Conservation (phyloP, 2,113 vertebrate species). For the Rhipidura dahli region DNA sequence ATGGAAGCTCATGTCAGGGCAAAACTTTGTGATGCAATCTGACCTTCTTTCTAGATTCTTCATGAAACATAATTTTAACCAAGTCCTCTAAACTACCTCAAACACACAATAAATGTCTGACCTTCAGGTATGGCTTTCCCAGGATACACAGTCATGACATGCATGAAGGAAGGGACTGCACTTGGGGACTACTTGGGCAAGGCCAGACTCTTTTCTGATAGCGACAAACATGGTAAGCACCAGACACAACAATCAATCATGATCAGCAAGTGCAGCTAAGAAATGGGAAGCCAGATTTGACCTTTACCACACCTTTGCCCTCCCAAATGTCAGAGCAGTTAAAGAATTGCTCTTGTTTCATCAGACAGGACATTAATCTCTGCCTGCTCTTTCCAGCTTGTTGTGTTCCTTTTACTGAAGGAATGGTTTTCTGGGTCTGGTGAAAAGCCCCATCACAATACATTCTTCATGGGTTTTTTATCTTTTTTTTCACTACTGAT, state of each 20-base stretch:
- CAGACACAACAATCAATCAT: background rate
- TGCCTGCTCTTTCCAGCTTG: background rate
- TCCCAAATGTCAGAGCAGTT: conserved; percentile 6
- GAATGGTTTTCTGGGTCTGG: background rate
- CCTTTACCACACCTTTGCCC: background rate
- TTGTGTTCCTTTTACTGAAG: background rate
- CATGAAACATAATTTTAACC: background rate
- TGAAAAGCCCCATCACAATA: background rate
- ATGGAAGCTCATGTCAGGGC: accelerated
- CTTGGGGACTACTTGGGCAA: background rate
- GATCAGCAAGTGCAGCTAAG: background rate
- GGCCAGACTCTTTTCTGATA: background rate
- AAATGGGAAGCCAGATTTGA: background rate
- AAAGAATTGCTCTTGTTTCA: conserved; percentile 1
- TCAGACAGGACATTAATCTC: background rate
- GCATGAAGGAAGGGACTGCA: background rate
- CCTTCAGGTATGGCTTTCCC: background rate
- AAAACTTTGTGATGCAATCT: background rate
- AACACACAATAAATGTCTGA: background rate
- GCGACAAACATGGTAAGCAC: background rate
- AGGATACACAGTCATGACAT: background rate
- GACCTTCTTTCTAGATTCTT: background rate
- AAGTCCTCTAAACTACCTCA: background rate
- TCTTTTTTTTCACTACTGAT: background rate
- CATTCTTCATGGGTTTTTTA: background rate